These are phyloP conservation scores for Netelia inedita DNA, from an alignment of 2,888 invertebrate genomes.

Conservation along the genomic window DNA sequence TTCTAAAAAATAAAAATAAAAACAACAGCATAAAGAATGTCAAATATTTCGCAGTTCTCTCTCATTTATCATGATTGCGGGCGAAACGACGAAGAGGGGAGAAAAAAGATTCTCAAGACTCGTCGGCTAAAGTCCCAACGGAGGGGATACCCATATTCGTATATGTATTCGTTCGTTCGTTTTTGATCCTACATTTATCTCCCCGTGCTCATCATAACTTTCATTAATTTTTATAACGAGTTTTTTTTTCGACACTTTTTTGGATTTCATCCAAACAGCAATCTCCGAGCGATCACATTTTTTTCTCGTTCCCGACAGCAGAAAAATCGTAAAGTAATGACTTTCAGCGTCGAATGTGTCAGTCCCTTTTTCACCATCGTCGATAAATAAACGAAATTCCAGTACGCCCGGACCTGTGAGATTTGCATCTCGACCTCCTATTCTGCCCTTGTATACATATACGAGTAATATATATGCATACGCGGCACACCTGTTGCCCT, in stretches of 20 bases:
- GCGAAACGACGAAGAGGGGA: neutral
- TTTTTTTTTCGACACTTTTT: neutral
- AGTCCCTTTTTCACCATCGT: neutral
- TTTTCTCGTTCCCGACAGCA: neutral
- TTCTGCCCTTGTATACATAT: neutral
- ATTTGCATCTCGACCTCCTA: too few species aligned
- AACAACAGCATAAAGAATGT: neutral
- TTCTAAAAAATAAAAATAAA: neutral
- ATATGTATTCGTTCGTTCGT: neutral
- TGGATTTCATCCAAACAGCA: neutral
- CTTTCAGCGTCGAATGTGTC: neutral
- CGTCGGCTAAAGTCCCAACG: neutral
- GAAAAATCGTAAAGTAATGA: neutral
- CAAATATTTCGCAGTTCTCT: neutral
- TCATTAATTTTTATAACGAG: neutral
- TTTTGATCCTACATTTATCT: neutral
- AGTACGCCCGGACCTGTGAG: too few species aligned
- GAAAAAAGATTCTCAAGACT: neutral
- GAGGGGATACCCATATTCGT: neutral
- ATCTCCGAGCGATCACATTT: neutral
- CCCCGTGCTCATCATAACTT: neutral
- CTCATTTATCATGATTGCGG: slow-evolving; percentile 26
- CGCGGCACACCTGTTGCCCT: neutral
- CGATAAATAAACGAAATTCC: neutral
- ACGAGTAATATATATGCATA: neutral